A percentile compares a stretch with the other conserved stretches of the same genome.
Conservation (phyloP, 2,113 vertebrate species). For the Mohoua ochrocephala region DNA sequence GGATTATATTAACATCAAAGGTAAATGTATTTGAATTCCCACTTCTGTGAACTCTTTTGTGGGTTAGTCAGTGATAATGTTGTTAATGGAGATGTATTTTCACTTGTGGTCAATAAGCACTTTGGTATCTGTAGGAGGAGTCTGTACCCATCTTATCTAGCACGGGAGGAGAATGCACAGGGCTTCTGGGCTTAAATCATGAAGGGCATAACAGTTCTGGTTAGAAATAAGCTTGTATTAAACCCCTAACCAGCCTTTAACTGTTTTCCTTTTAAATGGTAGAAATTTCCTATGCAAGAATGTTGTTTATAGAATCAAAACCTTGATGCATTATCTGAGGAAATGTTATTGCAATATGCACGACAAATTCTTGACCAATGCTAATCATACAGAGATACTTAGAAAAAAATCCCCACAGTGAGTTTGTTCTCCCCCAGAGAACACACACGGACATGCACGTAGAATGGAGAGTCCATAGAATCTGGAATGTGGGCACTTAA, state of each 20-base stretch:
- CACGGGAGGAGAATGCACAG: not conserved
- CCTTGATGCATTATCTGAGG: not conserved
- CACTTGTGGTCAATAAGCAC: not conserved
- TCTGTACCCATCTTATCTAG: not conserved
- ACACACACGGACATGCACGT: not conserved
- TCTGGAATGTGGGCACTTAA: not conserved
- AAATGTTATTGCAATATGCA: not conserved
- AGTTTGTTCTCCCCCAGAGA: not conserved
- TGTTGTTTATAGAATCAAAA: not conserved
- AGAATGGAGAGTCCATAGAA: not conserved
- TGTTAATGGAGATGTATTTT: not conserved
- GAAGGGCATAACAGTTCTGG: not conserved
- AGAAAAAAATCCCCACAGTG: not conserved
- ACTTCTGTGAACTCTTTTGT: not conserved
- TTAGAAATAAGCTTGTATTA: not conserved
- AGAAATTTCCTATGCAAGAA: not conserved
- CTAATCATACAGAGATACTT: not conserved
- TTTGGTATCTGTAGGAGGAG: not conserved
- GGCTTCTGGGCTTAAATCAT: not conserved
- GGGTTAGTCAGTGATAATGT: not conserved
- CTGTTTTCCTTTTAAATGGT: not conserved
- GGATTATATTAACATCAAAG: not conserved
- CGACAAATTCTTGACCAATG: not conserved
- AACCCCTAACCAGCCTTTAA: not conserved
- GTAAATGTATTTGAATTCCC: not conserved